Conservation (phyloP, 2,888 invertebrate genomes). For the Chrysotoxum bicinctum region DNA sequence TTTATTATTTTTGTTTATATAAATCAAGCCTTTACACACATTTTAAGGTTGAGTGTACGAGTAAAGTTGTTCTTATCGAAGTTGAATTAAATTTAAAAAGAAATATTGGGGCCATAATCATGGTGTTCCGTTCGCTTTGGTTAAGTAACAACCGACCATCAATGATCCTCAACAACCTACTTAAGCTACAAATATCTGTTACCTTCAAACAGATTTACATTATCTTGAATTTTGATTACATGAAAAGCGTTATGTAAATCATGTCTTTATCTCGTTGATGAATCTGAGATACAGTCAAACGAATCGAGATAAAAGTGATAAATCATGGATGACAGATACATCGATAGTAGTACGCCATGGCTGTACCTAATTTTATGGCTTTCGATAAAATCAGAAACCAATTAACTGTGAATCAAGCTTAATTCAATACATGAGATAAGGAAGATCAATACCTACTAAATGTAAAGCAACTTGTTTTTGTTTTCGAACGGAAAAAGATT, state of each 20-base stretch:
- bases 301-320: slow-evolving; percentile 47
- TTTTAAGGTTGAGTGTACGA: not conserved
- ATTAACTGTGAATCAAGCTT: slow-evolving; percentile 44
- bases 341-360: slow-evolving; percentile 28
- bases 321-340: slow-evolving; percentile 48
- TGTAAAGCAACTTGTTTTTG: not conserved
- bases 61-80: not conserved
- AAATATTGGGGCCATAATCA: not conserved
- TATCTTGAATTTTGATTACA: not conserved
- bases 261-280: slow-evolving; percentile 21
- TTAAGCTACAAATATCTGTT: slow-evolving; percentile 1
- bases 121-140: not conserved
- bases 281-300: slow-evolving; percentile 52
- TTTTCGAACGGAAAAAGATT: not conserved
- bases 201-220: not conserved
- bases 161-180: not conserved
- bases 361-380: slow-evolving; percentile 21
- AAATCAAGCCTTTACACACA: not conserved
- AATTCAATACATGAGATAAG: not conserved
- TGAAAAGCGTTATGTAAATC: slow-evolving; percentile 45
- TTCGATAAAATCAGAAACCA: slow-evolving; percentile 26
- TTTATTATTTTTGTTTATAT: too few species aligned
- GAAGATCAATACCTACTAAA: slow-evolving; percentile 9
- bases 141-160: not conserved
- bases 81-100: not conserved